Base-by-base conservation (phyloP, 2,888 invertebrate species). In the Micoletzkya japonica region DNA sequence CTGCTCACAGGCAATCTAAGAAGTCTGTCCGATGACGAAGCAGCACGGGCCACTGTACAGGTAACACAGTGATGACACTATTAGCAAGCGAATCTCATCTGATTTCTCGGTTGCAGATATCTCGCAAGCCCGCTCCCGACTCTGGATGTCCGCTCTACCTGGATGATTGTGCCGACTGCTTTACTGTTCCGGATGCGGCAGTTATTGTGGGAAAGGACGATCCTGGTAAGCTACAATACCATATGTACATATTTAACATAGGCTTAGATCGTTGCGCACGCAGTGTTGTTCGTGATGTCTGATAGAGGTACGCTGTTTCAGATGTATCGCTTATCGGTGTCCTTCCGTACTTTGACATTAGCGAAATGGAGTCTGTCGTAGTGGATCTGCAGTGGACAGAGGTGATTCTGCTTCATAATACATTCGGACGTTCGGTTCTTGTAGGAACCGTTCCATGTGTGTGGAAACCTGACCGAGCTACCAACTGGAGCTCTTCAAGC, bases 191-290 rank as follows among this genome's bases (percentile, higher is more conserved):
- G 30, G 75, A 79, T 70, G 75, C 77, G 6, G 79, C 79, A 6
- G 66, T 79, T 2, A 72, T 79, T 10, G 76, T 75, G 2, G 79
- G 79, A 34, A 78, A 76, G 70, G 74, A 77, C 39, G 77, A 77
- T n/a, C 34, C 24, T 20, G 67, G 67, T 67, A 39, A 44, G 2
- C 30, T 1, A 6, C 1, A 54, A 28, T 4, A 28, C 24, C 1
- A 56, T 4, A 30, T 56, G 4, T 14, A 56, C 2, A 56, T 14
- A 56, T 56, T n/a, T n/a, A n/a, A 3, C 4, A 56, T 4, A 56
- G 3, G 3, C 2, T n/a, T 52, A n/a, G 14, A 6, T 6, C 6
- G 14, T n/a, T 52, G 24, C 26, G 6, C 52, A 52, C 7, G 6
- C 6, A 6, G 6, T n/a, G 52, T 52, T 24, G n/a, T n/a, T n/a